These are phyloP conservation scores for Notiomystis cincta DNA, from an alignment of 2,113 vertebrate genomes.

Conservation along the genomic window DNA sequence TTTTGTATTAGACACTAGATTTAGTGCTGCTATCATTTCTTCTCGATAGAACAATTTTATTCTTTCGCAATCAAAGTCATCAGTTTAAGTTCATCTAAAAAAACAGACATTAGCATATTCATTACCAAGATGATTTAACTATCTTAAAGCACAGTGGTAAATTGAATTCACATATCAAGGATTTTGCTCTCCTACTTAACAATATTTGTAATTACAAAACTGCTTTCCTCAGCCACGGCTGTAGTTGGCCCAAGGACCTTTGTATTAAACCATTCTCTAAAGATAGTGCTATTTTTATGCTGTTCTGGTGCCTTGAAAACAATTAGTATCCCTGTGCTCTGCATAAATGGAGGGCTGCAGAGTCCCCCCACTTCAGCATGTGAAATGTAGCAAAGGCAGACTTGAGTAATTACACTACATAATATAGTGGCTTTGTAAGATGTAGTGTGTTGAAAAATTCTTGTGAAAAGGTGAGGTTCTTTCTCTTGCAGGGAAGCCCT, in stretches of 20 bases:
- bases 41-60: conserved; percentile 1
- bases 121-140: conserved; percentile 11
- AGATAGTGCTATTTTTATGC: not conserved
- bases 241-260: not conserved
- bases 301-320: not conserved
- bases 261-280: not conserved
- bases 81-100: conserved; percentile 17
- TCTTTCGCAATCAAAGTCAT: not conserved
- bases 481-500: not conserved
- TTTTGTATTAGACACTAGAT: conserved; percentile 26
- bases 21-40: conserved; percentile 1
- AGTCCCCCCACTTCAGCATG: not conserved
- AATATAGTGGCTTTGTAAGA: not conserved
- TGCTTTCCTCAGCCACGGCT: not conserved
- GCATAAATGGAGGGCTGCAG: not conserved
- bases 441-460: not conserved
- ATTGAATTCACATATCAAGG: not conserved
- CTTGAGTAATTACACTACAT: not conserved
- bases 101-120: not conserved
- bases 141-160: not conserved
- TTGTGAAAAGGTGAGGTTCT: not conserved
- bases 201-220: not conserved
- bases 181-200: not conserved
- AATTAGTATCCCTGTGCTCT: not conserved
- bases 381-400: not conserved